Percentiles rank a stretch among this genome's conserved stretches.
Evolutionary conservation across 2,797 vertebrate genomes (phyloP).

Genomic region (Micromesistius poutassou): DNA sequence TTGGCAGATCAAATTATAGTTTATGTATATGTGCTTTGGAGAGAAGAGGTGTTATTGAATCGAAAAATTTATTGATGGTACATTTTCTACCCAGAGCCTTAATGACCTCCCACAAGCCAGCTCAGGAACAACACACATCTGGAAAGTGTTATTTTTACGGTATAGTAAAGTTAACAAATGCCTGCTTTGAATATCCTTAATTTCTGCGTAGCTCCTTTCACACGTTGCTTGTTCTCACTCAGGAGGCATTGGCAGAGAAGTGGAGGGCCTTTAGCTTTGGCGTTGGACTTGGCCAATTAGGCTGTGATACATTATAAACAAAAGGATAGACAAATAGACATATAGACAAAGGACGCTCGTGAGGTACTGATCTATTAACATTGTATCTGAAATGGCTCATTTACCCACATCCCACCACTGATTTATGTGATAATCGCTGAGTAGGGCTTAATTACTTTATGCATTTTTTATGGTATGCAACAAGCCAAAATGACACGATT

Average conservation of each 20-base stretch:
- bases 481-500: conserved; percentile 44
- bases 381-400: conserved; percentile 20
- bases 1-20: background rate
- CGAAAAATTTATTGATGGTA: background rate
- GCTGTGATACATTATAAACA: background rate
- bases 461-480: conserved; percentile 52
- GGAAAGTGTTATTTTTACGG: background rate
- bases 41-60: conserved; percentile 16
- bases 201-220: background rate
- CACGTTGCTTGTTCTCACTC: background rate
- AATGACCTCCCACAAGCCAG: conserved; percentile 11
- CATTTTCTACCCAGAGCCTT: background rate
- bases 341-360: background rate
- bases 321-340: too few species aligned
- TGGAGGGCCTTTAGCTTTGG: background rate
- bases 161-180: conserved; percentile 2
- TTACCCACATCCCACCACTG: conserved; percentile 32
- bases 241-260: background rate
- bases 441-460: conserved; percentile 50
- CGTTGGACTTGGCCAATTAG: background rate
- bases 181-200: background rate
- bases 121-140: background rate
- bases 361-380: background rate
- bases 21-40: conserved; percentile 18
- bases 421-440: conserved; percentile 50